Evolutionary conservation across 1,140 invertebrate species (phyloP), one percentile per base, ranked within the genome.

Genomic region (Tetragnatha versicolor): DNA sequence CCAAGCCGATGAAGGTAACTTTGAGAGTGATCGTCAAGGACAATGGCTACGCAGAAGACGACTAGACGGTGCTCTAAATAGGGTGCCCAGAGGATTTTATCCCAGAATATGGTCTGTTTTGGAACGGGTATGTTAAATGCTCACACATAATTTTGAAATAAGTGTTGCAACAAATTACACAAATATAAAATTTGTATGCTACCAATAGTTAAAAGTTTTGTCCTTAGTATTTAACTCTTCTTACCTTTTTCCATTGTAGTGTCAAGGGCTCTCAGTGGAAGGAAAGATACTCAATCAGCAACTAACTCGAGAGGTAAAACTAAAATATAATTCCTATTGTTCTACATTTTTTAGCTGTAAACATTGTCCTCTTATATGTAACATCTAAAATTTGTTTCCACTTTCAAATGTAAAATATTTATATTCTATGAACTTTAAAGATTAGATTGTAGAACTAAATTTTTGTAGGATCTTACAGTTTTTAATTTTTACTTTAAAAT

Each of bases 1-100:
- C 0, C 79, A 55, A 39, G 65, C 72, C 10, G 84, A 86, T 39
- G 81, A 80, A 17, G 82, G 77, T 17, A 82, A 84, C 12, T 81
- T 77, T 9, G 86, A 93, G 82, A 88, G 88, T 20, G 95, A 97
- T 83, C 89, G 93, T 27, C 96, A 98, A 86, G 98, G 97, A 0
- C 97, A 99, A 85, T 99, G 98, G 98, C 86, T 99, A 60, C 88
- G 98, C 58, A 89, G 98, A 68, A 88, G 98, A 25, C 87, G 97
- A 79, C 88, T 99, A 14, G 98, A 99, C 87, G 98, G 98, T 3
- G 95, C 98, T 10, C 88, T 99, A 2, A 99, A 99, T 87, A 89
- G 98, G 82, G 97, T 99, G 0, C 98, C 98, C 0, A 87, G 93
- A 76, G 95, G 96, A 84, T 99, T 99, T 87, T 99, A 99, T 86